Conservation (phyloP, 2,113 vertebrate species). For the Anguilla japonica region DNA sequence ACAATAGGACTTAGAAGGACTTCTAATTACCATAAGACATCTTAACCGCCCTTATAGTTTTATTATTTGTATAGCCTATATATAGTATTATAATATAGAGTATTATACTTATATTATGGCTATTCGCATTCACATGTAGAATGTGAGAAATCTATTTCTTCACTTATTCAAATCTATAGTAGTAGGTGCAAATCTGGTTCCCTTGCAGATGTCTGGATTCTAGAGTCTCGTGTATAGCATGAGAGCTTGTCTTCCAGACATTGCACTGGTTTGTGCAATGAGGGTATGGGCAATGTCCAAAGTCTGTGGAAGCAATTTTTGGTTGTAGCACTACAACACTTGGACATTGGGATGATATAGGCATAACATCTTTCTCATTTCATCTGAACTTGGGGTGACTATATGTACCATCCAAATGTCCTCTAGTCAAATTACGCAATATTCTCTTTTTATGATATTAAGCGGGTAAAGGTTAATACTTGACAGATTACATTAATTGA, state of each 20-base stretch:
- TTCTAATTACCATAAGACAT: not conserved
- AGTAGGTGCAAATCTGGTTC: not conserved
- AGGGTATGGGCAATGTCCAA: too few relatives aligned
- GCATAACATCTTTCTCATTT: not conserved
- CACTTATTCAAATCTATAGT: too few relatives aligned
- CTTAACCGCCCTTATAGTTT: too few relatives aligned
- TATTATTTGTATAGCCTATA: too few relatives aligned
- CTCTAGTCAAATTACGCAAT: not conserved
- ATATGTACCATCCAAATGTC: not conserved
- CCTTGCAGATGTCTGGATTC: not conserved
- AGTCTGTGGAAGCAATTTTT: too few relatives aligned
- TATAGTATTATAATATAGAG: too few relatives aligned
- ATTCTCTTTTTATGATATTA: not conserved
- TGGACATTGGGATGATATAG: too few relatives aligned
- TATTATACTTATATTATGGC: constrained; percentile 5
- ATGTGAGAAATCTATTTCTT: not conserved
- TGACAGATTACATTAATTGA: constrained; percentile 9
- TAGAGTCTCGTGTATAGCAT: too few relatives aligned
- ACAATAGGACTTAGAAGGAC: too few relatives aligned
- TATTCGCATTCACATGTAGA: not conserved
- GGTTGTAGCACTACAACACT: too few relatives aligned
- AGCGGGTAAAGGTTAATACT: not conserved
- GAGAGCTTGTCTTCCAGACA: not conserved
- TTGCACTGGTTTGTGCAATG: not conserved
- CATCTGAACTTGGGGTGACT: not conserved